These are phyloP conservation scores for Chloebia gouldiae DNA, from an alignment of 2,113 vertebrate genomes.

Conservation along the genomic window DNA sequence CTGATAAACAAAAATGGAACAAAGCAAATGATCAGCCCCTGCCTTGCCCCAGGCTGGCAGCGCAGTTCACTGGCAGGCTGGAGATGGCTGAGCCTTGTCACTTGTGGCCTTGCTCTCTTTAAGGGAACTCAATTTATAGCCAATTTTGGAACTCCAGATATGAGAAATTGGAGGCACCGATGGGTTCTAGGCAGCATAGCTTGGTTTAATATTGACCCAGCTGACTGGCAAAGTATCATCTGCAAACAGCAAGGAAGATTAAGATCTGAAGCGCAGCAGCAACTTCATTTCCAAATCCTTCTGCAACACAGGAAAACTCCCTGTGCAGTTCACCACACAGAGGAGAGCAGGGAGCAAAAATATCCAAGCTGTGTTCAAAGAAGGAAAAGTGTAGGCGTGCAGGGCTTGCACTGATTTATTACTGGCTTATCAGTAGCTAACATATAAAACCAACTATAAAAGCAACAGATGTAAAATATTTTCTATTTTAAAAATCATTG, in stretches of 20 bases:
- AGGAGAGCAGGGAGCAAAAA: not conserved
- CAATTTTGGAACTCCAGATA: not conserved
- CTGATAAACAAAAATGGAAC: not conserved
- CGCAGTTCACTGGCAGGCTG: rapidly evolving
- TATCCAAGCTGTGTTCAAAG: not conserved
- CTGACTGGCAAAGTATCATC: not conserved
- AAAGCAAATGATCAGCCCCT: not conserved
- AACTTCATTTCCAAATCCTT: not conserved
- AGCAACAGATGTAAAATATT: not conserved
- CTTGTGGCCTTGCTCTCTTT: not conserved
- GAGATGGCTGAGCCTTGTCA: not conserved
- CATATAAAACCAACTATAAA: not conserved
- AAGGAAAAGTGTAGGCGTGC: not conserved
- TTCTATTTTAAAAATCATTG: not conserved
- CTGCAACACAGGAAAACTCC: not conserved
- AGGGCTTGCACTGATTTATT: conserved; percentile 19
- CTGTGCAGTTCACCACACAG: not conserved
- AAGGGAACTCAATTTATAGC: not conserved
- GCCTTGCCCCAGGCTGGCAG: not conserved
- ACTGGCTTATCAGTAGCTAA: not conserved
- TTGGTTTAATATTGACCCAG: not conserved
- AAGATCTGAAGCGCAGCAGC: not conserved
- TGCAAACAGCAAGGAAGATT: not conserved
- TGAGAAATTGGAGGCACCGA: not conserved
- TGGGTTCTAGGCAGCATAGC: not conserved